phyloP scores from a whole-genome alignment of 2,797 vertebrate genomes.

The Enteromius radiatus region DNA sequence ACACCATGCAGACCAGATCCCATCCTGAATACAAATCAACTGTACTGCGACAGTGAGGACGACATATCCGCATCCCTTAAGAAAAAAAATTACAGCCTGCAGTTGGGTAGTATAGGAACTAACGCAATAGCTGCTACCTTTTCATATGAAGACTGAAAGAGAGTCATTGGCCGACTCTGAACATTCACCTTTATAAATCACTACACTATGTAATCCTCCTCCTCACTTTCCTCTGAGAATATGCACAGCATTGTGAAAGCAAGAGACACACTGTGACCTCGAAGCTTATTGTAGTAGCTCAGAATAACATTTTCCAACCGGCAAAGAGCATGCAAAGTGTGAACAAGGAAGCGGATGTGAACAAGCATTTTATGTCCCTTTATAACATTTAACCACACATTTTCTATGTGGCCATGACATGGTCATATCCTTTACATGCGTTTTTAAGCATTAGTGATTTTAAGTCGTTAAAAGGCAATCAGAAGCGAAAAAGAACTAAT shows the following conservation, averaged over 20 bases:
- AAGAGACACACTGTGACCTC: neutral
- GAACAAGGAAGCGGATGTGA: neutral
- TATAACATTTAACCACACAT: neutral
- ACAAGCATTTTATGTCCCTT: neutral
- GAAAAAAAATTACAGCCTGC: constrained; percentile 44
- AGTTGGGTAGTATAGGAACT: constrained; percentile 11
- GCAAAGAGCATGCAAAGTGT: neutral
- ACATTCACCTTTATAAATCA: constrained; percentile 36
- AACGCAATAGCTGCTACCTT: constrained; percentile 6
- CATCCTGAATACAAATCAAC: constrained; percentile 61
- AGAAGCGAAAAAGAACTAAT: too few species aligned
- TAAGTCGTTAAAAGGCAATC: too few species aligned
- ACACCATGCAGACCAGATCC: constrained; percentile 44
- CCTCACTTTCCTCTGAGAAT: constrained; percentile 5
- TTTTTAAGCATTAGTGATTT: too few species aligned
- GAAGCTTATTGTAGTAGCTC: neutral
- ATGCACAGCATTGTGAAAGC: constrained; percentile 1
- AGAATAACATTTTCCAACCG: neutral
- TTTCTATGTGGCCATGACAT: too few species aligned
- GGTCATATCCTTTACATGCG: too few species aligned
- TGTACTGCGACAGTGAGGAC: constrained; percentile 31
- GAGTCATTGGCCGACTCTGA: constrained; percentile 1
- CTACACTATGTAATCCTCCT: constrained; percentile 27
- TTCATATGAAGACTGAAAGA: constrained; percentile 20
- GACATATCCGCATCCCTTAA: constrained; percentile 1